Evolutionary conservation across 2,888 invertebrate species (phyloP).

Genomic region (Machimus atricapillus): DNA sequence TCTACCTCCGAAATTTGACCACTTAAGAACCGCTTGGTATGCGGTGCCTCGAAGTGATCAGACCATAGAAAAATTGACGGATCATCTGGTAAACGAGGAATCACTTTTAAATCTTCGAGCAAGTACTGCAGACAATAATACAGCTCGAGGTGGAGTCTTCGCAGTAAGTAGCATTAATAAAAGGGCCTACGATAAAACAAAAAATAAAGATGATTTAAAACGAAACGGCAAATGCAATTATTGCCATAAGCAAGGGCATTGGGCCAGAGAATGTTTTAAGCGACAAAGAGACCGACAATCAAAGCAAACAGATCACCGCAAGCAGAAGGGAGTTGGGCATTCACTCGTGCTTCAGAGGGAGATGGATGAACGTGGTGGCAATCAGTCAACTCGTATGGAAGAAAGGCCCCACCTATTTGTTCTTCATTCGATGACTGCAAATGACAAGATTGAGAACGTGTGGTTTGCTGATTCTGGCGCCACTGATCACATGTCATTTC

Average conservation of each 20-base stretch:
- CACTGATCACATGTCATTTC: no score
- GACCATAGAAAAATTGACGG: background rate
- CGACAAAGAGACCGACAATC: background rate
- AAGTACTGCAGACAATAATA: background rate
- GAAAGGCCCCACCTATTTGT: background rate
- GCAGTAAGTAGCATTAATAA: no score
- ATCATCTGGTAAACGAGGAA: constrained; percentile 21
- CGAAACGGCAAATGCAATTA: background rate
- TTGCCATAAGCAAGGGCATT: constrained; percentile 1
- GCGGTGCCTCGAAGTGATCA: background rate
- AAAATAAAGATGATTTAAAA: background rate
- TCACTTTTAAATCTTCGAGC: constrained; percentile 10
- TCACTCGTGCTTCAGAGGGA: background rate
- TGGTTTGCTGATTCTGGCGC: constrained; percentile 42
- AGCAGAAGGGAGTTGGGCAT: background rate
- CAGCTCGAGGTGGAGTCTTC: background rate
- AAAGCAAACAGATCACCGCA: background rate
- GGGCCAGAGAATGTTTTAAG: background rate
- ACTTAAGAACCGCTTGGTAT: constrained; percentile 14
- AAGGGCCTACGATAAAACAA: background rate
- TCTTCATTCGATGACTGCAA: background rate
- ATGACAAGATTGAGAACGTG: background rate
- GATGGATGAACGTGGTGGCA: background rate
- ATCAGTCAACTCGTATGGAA: background rate
- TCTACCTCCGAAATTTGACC: background rate